Evolutionary conservation across 1,140 invertebrate genomes (phyloP).

Genomic region (Polyergus mexicanus): DNA sequence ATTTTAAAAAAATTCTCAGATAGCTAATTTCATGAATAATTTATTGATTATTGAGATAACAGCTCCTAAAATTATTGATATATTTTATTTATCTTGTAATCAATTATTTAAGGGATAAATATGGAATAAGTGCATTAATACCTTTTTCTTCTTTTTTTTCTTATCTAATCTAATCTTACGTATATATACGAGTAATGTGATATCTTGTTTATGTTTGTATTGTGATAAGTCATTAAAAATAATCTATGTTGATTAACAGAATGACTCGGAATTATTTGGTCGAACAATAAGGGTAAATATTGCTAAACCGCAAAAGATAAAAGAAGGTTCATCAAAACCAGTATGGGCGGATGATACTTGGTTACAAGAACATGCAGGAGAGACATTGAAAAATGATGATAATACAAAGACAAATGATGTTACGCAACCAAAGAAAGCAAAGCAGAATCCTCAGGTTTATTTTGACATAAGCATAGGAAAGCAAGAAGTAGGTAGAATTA

Average conservation of each 20-base stretch:
- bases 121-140: background rate
- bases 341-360: constrained; percentile 99
- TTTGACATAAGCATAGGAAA: constrained; percentile 96
- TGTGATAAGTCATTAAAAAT: constrained; percentile 53
- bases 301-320: constrained; percentile 98
- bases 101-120: background rate
- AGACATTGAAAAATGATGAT: constrained; percentile 90
- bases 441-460: constrained; percentile 96
- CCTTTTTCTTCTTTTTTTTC: constrained; percentile 13
- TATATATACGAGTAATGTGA: background rate
- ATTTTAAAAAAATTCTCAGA: background rate
- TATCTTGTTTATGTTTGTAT: constrained; percentile 9
- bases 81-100: background rate
- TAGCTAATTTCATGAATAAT: constrained; percentile 9
- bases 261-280: constrained; percentile 99
- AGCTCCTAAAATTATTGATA: background rate
- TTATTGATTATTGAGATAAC: constrained; percentile 5
- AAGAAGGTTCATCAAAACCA: constrained; percentile 96
- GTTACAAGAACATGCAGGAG: constrained; percentile 97
- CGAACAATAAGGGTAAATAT: constrained; percentile 98
- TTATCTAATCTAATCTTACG: constrained; percentile 53
- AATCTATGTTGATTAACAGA: constrained; percentile 88
- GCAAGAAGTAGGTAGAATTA: constrained; percentile 94
- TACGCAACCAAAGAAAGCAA: constrained; percentile 87
- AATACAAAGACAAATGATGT: constrained; percentile 83